These are phyloP conservation scores for Tenthredo scrophulariae DNA, from an alignment of 2,888 invertebrate genomes.

Conservation along the genomic window DNA sequence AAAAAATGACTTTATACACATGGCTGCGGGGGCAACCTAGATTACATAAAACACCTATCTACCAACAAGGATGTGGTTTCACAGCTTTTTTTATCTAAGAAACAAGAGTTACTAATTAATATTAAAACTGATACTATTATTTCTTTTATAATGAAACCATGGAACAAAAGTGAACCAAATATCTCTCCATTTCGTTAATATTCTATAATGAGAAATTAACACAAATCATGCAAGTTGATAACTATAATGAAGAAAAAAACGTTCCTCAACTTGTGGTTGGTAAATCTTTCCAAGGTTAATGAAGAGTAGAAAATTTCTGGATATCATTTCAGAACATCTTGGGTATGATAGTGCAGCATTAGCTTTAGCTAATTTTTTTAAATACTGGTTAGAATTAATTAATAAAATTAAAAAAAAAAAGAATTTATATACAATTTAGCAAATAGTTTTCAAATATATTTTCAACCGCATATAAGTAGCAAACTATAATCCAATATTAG, in stretches of 20 bases:
- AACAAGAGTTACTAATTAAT: neutral
- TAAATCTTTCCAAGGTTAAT: neutral
- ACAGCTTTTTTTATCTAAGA: slow-evolving; percentile 15
- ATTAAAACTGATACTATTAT: neutral
- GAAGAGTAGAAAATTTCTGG: neutral
- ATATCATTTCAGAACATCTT: neutral
- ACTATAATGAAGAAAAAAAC: neutral
- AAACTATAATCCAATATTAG: neutral
- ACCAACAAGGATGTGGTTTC: slow-evolving; percentile 32
- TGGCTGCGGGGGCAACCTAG: neutral
- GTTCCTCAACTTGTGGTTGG: neutral
- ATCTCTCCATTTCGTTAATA: neutral
- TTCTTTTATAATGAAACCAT: neutral
- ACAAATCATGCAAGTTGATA: neutral
- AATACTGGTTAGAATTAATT: neutral
- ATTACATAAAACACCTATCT: neutral
- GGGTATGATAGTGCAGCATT: neutral
- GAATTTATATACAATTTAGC: too few relatives aligned
- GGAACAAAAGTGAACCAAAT: neutral
- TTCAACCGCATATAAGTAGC: neutral
- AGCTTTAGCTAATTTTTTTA: neutral
- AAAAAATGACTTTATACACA: slow-evolving; percentile 5
- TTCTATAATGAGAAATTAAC: neutral
- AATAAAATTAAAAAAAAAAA: neutral
- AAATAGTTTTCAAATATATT: neutral